A percentile compares a stretch with the other conserved stretches of the same genome.
These are phyloP conservation scores for Hermetia illucens DNA, from an alignment of 1,140 invertebrate genomes.

Conservation along the genomic window DNA sequence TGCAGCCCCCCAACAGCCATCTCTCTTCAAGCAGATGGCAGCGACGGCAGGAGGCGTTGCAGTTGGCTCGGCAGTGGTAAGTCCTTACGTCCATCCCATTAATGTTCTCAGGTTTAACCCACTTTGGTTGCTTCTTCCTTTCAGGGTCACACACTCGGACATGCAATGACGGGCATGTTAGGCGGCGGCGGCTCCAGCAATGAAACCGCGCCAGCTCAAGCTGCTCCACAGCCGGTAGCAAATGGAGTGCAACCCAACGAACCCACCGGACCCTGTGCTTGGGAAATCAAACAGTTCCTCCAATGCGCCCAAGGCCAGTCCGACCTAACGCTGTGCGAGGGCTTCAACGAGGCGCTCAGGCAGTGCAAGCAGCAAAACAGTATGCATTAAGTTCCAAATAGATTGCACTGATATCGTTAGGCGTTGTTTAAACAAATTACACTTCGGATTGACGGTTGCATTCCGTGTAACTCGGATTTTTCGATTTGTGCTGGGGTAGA, in stretches of 20 bases:
- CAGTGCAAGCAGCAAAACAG: slow-evolving; percentile 54
- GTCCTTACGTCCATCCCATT: slow-evolving; percentile 14
- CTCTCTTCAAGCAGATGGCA: slow-evolving; percentile 56
- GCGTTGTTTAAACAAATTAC: no score
- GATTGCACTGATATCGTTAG: no score
- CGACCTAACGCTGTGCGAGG: slow-evolving; percentile 75
- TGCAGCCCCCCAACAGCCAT: slow-evolving; percentile 18
- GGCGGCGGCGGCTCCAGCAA: slow-evolving; percentile 52
- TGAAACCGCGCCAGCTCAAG: slow-evolving; percentile 25
- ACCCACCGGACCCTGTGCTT: slow-evolving; percentile 60
- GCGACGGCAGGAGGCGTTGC: slow-evolving; percentile 83
- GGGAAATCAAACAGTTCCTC: slow-evolving; percentile 80
- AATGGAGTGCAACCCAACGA: slow-evolving; percentile 34
- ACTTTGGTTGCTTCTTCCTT: slow-evolving; percentile 5
- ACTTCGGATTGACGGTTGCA: no score
- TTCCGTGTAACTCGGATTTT: no score
- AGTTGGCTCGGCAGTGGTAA: slow-evolving; percentile 66
- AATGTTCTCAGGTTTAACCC: background rate
- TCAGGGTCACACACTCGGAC: slow-evolving; percentile 70
- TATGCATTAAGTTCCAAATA: background rate
- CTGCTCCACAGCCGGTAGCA: slow-evolving; percentile 21
- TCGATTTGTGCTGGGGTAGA: no score
- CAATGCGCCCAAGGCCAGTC: slow-evolving; percentile 73
- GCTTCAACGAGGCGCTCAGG: slow-evolving; percentile 84
- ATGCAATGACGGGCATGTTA: slow-evolving; percentile 71